Base-by-base conservation (phyloP, 2,888 invertebrate species). In the Ectropis crepuscularia region DNA sequence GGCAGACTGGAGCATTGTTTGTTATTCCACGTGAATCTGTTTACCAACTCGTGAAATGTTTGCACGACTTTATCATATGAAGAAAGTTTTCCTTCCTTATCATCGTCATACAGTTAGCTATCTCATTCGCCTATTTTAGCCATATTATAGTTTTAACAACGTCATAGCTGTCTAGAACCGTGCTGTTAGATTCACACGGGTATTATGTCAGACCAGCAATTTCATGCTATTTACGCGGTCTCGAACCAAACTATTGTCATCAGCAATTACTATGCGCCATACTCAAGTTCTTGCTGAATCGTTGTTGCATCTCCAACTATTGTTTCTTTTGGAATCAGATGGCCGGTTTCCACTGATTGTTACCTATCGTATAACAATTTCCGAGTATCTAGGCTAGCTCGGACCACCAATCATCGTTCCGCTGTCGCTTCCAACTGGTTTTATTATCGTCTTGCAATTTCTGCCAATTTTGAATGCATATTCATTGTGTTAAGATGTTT, bases 391-490 rank as follows among this genome's bases (percentile, higher is more conserved):
- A 64, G 63, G 49, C 59, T 65, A 65, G 65, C 59, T 65, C 61
- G 57, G 61, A 65, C 65, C 69, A 70, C 70, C 69, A 71, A 65
- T 65, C 64, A 65, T 68, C 58, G 60, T 74, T 69, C 57, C 67
- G 57, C 67, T 65, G 69, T 65, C 69, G 64, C 65, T 61, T 67
- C 58, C 59, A 57, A 61, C 61, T 55, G 36, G 49, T 58, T 61
- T 59, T 61, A 63, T 69, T 71, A 72, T 72, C 67, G 69, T 63
- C 67, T 70, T 65, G 71, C 68, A 69, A 71, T 72, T 68, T 71
- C 61, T 65, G 65, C 63, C 67, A 69, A 72, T 68, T 68, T 65
- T 43, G 57, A 59, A 67, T 68, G 67, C 70, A 69, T 63, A 67
- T 63, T 65, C 62, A 67, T 63, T 62, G 61, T 60, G 57, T 62